Percentiles rank a stretch among this genome's conserved stretches.
phyloP scores from a whole-genome alignment of 1,140 invertebrate species.

The Doryteuthis pealeii region DNA sequence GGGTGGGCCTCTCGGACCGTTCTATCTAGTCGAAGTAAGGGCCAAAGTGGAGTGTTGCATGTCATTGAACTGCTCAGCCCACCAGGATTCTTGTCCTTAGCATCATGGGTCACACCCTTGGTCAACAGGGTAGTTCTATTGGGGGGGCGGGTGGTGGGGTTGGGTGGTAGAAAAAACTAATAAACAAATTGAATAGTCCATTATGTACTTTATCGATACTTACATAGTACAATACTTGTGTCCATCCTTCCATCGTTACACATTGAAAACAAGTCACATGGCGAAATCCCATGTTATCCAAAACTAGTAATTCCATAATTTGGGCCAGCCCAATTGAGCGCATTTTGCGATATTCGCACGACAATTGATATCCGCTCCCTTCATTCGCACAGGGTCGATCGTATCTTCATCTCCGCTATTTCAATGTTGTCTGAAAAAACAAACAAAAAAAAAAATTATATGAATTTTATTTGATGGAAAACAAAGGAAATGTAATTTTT shows the following conservation, averaged over 20 bases:
- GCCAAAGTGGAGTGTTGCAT: too few species aligned
- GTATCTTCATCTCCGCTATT: conserved; percentile 45
- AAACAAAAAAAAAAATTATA: too few species aligned
- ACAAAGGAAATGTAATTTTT: too few species aligned
- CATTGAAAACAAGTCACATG: conserved; percentile 99
- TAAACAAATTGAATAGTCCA: conserved; percentile 13
- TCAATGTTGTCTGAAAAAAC: conserved; percentile 42
- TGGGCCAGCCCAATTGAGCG: conserved; percentile 89
- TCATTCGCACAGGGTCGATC: conserved; percentile 43
- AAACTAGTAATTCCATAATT: conserved; percentile 99
- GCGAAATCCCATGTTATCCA: conserved; percentile 99
- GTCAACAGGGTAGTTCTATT: too few species aligned
- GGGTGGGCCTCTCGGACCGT: too few species aligned
- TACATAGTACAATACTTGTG: conserved; percentile 99
- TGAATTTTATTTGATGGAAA: too few species aligned
- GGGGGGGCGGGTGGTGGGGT: too few species aligned
- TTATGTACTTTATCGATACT: conserved; percentile 53
- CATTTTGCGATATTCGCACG: conserved; percentile 53
- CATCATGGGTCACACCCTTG: too few species aligned
- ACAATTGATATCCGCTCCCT: conserved; percentile 48
- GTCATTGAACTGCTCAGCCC: too few species aligned
- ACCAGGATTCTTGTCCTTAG: too few species aligned
- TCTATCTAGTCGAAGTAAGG: too few species aligned
- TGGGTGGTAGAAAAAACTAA: conserved; percentile 5
- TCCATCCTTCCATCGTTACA: conserved; percentile 99